A percentile compares a stretch with the other conserved stretches of the same genome.
phyloP scores from a whole-genome alignment of 2,797 vertebrate species.

The Malacoraja senta region DNA sequence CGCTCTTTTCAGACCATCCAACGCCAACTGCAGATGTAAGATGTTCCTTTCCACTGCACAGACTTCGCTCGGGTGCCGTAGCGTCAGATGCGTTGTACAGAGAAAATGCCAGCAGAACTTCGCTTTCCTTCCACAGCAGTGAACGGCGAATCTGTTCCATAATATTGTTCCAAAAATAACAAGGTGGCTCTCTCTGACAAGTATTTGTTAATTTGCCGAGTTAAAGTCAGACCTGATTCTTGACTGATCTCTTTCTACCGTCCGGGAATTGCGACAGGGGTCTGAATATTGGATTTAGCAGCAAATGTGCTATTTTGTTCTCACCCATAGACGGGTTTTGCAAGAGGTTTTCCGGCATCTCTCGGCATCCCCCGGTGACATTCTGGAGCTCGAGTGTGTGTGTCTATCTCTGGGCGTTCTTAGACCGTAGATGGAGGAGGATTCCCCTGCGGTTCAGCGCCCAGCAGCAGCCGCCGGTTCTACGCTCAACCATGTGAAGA shows the following conservation, averaged over 20 bases:
- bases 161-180: not conserved
- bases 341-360: not conserved
- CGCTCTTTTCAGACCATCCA: not conserved
- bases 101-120: not conserved
- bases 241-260: not conserved
- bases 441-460: not conserved
- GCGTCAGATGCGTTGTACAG: not conserved
- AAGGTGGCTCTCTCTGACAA: not conserved
- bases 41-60: not conserved
- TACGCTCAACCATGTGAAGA: not conserved
- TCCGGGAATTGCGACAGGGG: not conserved
- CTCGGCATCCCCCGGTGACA: not conserved
- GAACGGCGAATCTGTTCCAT: not conserved
- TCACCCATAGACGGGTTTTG: not conserved
- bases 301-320: not conserved
- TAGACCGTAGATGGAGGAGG: not conserved
- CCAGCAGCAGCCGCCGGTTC: not conserved
- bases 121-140: too few species aligned
- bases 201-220: not conserved
- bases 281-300: not conserved
- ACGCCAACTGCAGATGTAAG: slow-evolving; percentile 8
- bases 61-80: not conserved
- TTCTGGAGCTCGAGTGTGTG: too few species aligned
- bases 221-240: not conserved
- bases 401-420: not conserved